Conservation (phyloP, 2,888 invertebrate species). For the Thera britannica region DNA sequence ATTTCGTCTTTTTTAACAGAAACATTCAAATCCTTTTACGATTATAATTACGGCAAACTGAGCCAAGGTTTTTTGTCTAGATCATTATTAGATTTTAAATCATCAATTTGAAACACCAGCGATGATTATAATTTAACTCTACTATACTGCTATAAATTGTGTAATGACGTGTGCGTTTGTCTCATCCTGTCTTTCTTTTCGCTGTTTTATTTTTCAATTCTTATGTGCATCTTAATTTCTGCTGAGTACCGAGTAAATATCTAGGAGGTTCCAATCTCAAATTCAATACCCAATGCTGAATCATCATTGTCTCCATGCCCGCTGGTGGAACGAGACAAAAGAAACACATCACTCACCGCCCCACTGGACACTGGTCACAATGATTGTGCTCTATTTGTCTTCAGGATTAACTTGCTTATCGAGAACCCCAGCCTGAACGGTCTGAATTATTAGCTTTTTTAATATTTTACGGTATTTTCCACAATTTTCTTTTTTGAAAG, state of each 20-base stretch:
- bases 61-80: no score
- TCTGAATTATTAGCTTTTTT: slow-evolving; percentile 47
- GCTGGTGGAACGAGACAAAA: slow-evolving; percentile 73
- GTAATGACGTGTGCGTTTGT: no score
- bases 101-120: no score
- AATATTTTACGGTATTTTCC: slow-evolving; percentile 52
- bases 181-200: no score
- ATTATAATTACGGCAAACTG: no score
- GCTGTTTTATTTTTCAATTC: no score
- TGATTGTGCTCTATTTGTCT: slow-evolving; percentile 79
- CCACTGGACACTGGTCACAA: slow-evolving; percentile 65
- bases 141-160: no score
- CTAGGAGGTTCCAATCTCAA: slow-evolving; percentile 45
- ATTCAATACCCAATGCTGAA: slow-evolving; percentile 73
- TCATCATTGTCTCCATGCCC: slow-evolving; percentile 63
- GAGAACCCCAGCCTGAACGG: slow-evolving; percentile 37
- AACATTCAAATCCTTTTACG: neutral
- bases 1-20: neutral
- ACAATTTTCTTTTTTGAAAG: slow-evolving; percentile 1
- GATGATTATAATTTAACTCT: no score
- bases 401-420: slow-evolving; percentile 82
- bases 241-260: slow-evolving; percentile 11
- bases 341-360: slow-evolving; percentile 80
- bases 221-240: no score
- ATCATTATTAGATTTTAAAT: no score